phyloP scores from a whole-genome alignment of 2,888 invertebrate genomes.

The Sphinx pinastri region DNA sequence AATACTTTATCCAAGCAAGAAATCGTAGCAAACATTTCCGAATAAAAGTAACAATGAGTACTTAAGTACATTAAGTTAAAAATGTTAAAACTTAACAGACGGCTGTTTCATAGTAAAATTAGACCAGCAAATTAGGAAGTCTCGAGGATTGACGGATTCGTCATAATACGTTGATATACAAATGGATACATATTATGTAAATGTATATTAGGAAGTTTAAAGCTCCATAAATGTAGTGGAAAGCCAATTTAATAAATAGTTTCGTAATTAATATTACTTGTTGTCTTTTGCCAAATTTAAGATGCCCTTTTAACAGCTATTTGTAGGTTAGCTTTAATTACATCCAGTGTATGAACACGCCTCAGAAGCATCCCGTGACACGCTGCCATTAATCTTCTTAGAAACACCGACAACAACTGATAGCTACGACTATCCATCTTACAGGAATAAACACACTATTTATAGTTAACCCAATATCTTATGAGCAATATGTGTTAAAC shows the following conservation, averaged over 20 bases:
- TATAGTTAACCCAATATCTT: slow-evolving; percentile 4
- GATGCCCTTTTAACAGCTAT: neutral
- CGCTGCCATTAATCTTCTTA: slow-evolving; percentile 36
- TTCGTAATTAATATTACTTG: neutral
- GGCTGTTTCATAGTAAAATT: too few relatives aligned
- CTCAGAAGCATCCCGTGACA: slow-evolving; percentile 35
- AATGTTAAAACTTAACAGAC: too few relatives aligned
- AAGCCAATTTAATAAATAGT: neutral
- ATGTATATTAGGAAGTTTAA: too few relatives aligned
- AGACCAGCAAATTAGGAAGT: too few relatives aligned
- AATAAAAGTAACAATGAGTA: too few relatives aligned
- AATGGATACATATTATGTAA: too few relatives aligned
- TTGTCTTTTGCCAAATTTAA: neutral
- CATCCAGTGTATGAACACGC: slow-evolving; percentile 11
- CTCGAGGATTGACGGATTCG: too few relatives aligned
- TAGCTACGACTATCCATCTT: slow-evolving; percentile 31
- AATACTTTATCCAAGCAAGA: too few relatives aligned
- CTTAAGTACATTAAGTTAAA: too few relatives aligned
- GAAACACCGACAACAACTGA: slow-evolving; percentile 33
- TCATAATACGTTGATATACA: too few relatives aligned
- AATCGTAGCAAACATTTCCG: too few relatives aligned
- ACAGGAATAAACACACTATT: slow-evolving; percentile 21
- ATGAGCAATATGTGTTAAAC: neutral
- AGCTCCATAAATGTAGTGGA: too few relatives aligned
- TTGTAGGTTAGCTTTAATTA: neutral